Conservation (phyloP, 2,888 invertebrate species). For the Drosophila setosimentum region DNA sequence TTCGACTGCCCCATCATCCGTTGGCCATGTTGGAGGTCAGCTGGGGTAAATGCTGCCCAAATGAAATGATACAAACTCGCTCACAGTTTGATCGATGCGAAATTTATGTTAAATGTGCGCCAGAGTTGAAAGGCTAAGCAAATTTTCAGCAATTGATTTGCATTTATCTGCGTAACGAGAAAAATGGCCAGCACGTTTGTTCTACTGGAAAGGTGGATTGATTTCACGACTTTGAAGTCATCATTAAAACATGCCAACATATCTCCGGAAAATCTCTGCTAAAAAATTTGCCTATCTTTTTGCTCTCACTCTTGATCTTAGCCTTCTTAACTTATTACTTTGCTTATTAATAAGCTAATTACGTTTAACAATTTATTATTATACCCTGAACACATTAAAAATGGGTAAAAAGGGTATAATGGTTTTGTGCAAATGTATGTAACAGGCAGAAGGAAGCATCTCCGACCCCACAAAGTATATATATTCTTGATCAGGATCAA, state of each 20-base stretch:
- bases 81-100: slow-evolving; percentile 45
- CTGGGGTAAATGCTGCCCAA: not conserved
- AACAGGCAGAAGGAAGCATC: no score
- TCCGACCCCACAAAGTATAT: no score
- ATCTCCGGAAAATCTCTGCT: not conserved
- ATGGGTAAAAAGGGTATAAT: no score
- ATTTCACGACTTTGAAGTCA: not conserved
- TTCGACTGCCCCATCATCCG: not conserved
- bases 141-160: slow-evolving; percentile 42
- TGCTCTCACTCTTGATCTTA: no score
- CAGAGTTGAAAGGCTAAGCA: slow-evolving; percentile 27
- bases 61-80: slow-evolving; percentile 13
- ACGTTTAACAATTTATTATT: no score
- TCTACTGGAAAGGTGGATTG: not conserved
- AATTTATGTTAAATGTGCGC: slow-evolving; percentile 39
- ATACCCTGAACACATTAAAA: no score
- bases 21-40: slow-evolving; percentile 17
- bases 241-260: not conserved
- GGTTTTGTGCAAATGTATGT: no score
- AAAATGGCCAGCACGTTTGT: slow-evolving; percentile 21
- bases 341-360: not conserved
- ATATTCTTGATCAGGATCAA: no score
- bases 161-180: slow-evolving; percentile 9
- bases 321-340: not conserved
- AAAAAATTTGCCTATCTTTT: no score